Percentiles rank a stretch among this genome's conserved stretches.
phyloP scores from a whole-genome alignment of 2,113 vertebrate genomes.

The Cyanistes caeruleus region DNA sequence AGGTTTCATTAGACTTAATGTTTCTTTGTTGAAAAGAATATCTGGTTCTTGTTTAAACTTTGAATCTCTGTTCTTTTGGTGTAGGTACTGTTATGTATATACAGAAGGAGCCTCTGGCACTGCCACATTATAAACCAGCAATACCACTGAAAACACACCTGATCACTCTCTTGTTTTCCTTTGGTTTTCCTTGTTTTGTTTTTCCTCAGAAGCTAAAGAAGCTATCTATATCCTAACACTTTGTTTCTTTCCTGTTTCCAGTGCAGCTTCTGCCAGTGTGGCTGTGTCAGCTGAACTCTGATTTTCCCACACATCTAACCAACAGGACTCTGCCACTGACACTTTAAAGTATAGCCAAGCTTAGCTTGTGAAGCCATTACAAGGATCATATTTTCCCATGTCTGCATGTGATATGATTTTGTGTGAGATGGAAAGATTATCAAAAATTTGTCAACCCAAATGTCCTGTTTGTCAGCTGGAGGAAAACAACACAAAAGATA shows the following conservation, averaged over 20 bases:
- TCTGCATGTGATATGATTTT: neutral
- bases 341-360: neutral
- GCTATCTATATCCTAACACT: neutral
- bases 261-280: neutral
- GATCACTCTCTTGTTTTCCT: neutral
- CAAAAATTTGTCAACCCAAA: constrained; percentile 14
- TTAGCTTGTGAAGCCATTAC: neutral
- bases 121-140: neutral
- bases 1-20: neutral
- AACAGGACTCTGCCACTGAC: accelerated
- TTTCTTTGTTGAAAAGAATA: neutral
- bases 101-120: neutral
- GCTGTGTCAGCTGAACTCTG: neutral
- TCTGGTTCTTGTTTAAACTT: neutral
- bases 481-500: constrained; percentile 35
- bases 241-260: neutral
- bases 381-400: constrained; percentile 33
- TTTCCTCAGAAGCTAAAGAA: neutral
- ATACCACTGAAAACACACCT: neutral
- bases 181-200: neutral
- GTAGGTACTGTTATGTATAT: neutral
- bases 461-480: neutral
- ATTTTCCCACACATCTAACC: neutral
- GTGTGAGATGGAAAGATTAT: constrained; percentile 2
- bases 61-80: neutral